Evolutionary conservation across 2,113 vertebrate genomes (phyloP).

Genomic region (Lepisosteus oculatus): DNA sequence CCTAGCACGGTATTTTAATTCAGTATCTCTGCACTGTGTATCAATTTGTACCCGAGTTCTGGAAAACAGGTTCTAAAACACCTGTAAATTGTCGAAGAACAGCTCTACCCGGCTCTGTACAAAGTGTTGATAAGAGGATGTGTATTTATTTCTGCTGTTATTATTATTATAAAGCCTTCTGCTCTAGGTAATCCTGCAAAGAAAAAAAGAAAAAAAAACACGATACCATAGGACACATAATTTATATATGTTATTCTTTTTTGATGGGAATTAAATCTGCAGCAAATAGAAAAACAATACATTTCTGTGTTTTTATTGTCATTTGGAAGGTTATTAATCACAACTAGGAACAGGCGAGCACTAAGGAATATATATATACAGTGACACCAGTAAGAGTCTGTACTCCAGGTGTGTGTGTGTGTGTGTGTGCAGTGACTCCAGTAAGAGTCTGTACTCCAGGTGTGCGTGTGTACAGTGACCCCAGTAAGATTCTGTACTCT

Average conservation of each 20-base stretch:
- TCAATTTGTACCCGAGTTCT: not conserved
- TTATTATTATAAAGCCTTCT: slow-evolving; percentile 17
- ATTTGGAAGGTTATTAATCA: no score
- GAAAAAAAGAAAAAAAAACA: slow-evolving; percentile 16
- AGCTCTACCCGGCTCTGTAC: not conserved
- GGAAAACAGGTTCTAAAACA: not conserved
- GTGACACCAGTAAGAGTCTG: no score
- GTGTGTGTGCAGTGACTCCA: no score
- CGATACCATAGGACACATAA: not conserved
- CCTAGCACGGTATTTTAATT: no score
- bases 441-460: no score
- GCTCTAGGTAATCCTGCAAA: slow-evolving; percentile 23
- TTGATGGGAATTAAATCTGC: slow-evolving; percentile 34
- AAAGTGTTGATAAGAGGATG: slow-evolving; percentile 15
- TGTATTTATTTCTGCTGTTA: slow-evolving; percentile 8
- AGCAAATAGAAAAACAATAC: slow-evolving; percentile 24
- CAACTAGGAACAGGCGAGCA: no score
- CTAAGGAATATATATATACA: no score
- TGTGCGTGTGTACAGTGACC: no score
- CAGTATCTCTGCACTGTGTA: no score
- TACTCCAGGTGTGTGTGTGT: no score
- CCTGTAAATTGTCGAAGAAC: not conserved
- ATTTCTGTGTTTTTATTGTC: not conserved
- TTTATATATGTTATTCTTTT: slow-evolving; percentile 25
- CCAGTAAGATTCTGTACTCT: no score